These are phyloP conservation scores for Ursus arctos DNA, from an alignment of 2,113 vertebrate genomes.

Conservation along the genomic window DNA sequence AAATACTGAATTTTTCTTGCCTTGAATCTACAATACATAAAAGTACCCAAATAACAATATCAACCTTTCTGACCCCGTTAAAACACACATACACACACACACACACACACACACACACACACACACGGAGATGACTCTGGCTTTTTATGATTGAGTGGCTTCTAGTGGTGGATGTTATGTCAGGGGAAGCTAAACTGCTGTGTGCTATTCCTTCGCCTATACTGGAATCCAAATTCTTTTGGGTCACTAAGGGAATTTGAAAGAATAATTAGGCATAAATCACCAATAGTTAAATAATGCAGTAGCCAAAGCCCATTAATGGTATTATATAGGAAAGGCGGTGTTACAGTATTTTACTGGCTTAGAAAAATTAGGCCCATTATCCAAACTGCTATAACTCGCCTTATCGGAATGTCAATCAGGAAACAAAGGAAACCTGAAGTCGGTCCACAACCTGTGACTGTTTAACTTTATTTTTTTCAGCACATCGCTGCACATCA, in stretches of 20 bases:
- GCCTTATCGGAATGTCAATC: background rate
- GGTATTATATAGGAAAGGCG: background rate
- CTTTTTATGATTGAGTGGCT: background rate
- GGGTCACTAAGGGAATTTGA: background rate
- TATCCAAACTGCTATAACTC: background rate
- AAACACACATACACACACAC: background rate
- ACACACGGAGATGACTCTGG: background rate
- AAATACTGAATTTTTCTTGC: constrained; percentile 26
- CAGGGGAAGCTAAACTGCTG: background rate
- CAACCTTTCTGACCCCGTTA: background rate
- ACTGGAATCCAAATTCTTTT: background rate
- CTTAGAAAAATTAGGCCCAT: constrained; percentile 51
- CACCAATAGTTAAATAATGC: constrained; percentile 4
- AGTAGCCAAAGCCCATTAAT: background rate
- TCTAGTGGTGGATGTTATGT: background rate
- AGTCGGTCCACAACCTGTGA: background rate
- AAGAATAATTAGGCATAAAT: background rate
- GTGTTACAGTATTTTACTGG: background rate
- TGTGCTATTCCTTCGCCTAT: background rate
- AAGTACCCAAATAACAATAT: background rate
- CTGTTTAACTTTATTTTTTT: constrained; percentile 20
- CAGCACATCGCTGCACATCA: background rate
- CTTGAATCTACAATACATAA: background rate
- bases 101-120: background rate
- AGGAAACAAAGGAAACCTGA: constrained; percentile 52